phyloP scores from a whole-genome alignment of 2,113 vertebrate species.

The Mastomys natalensis region DNA sequence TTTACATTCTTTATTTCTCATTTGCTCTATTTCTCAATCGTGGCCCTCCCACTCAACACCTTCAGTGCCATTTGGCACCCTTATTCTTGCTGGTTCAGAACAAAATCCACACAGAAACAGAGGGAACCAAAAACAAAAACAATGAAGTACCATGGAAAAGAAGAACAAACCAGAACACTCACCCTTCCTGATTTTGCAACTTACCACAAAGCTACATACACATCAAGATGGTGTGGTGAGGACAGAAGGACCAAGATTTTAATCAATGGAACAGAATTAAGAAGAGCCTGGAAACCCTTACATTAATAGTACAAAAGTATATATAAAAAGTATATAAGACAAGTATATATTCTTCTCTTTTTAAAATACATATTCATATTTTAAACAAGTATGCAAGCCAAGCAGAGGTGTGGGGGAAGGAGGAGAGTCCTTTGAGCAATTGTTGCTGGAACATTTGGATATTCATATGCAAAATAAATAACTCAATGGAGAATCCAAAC shows the following conservation, averaged over 20 bases:
- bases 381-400: neutral
- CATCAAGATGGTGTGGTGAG: neutral
- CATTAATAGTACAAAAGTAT: neutral
- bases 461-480: neutral
- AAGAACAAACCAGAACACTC: neutral
- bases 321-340: too few relatives aligned
- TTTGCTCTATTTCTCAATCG: neutral
- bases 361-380: neutral
- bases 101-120: neutral
- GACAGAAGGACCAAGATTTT: neutral
- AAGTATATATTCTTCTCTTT: neutral
- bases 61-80: neutral
- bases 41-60: neutral
- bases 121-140: neutral
- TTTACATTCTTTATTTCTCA: neutral
- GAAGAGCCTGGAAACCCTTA: neutral
- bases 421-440: neutral
- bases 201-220: neutral
- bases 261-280: neutral
- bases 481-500: neutral
- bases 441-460: neutral
- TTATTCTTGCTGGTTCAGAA: neutral
- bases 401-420: neutral
- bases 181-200: constrained; percentile 8
- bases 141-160: neutral